Conservation (phyloP, 1,140 invertebrate species). For the Plectrocnemia conspersa region DNA sequence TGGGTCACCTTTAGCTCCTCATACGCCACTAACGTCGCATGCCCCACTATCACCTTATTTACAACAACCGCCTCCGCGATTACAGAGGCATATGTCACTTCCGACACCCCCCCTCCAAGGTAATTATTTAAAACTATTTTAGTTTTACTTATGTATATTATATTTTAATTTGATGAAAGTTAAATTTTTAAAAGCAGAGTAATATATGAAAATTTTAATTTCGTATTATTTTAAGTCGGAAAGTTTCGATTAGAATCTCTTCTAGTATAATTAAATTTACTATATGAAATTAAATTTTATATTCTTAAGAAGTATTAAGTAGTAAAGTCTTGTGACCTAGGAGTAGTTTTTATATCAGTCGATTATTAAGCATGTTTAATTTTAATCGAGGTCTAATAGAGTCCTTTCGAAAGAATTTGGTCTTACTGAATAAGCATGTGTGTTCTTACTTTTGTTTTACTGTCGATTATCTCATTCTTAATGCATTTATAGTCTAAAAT, state of each 20-base stretch:
- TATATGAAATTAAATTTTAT: too few relatives aligned
- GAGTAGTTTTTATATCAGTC: too few relatives aligned
- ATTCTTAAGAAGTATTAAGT: too few relatives aligned
- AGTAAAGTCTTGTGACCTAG: too few relatives aligned
- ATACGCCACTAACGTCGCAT: slow-evolving; percentile 48
- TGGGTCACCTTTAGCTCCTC: slow-evolving; percentile 44
- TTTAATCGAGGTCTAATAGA: slow-evolving; percentile 9
- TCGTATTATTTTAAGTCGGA: too few relatives aligned
- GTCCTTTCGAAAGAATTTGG: neutral
- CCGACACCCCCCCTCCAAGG: slow-evolving; percentile 32
- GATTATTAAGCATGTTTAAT: too few relatives aligned
- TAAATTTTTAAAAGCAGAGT: too few relatives aligned
- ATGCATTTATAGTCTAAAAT: slow-evolving; percentile 7
- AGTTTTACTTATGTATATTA: neutral
- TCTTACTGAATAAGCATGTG: slow-evolving; percentile 9
- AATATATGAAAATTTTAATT: too few relatives aligned
- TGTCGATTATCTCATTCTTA: slow-evolving; percentile 1
- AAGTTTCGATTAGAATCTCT: too few relatives aligned
- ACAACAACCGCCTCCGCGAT: slow-evolving; percentile 43
- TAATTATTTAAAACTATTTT: slow-evolving; percentile 13
- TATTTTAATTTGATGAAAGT: too few relatives aligned
- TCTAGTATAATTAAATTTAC: too few relatives aligned
- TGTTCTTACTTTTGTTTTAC: slow-evolving; percentile 7
- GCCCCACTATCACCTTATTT: slow-evolving; percentile 39
- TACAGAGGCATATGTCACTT: slow-evolving; percentile 38